Percentiles rank a stretch among this genome's conserved stretches.
Conservation (phyloP, 2,888 invertebrate genomes). For the Gnatocerus cornutus region DNA sequence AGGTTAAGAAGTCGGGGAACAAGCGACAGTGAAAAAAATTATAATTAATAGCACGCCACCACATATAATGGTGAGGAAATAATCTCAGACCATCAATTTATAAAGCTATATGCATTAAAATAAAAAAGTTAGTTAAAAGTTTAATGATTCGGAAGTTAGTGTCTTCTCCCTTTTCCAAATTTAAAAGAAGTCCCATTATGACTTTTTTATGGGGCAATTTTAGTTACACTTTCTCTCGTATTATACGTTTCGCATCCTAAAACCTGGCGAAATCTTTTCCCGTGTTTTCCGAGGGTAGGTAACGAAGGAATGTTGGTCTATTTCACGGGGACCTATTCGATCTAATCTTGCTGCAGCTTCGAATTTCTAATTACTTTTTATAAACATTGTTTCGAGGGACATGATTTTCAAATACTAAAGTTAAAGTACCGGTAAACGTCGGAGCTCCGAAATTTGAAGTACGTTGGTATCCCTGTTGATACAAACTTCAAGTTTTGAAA, state of each 20-base stretch:
- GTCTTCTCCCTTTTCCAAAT: constrained; percentile 32
- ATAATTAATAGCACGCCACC: background rate
- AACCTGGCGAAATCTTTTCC: constrained; percentile 29
- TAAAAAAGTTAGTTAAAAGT: constrained; percentile 41
- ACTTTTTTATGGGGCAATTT: constrained; percentile 37
- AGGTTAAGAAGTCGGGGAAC: constrained; percentile 2
- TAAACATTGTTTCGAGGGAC: background rate
- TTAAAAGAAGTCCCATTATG: constrained; percentile 40
- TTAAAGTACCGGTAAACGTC: too few species aligned
- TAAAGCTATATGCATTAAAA: constrained; percentile 20
- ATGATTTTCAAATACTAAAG: background rate
- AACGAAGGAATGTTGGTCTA: constrained; percentile 1
- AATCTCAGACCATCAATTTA: constrained; percentile 31
- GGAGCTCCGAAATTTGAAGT: too few species aligned
- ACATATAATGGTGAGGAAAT: constrained; percentile 9
- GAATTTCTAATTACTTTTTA: background rate
- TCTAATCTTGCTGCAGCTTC: background rate
- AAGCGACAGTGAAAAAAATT: background rate
- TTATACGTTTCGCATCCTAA: constrained; percentile 21
- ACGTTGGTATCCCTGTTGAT: too few species aligned
- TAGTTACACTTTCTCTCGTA: constrained; percentile 4
- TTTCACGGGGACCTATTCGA: constrained; percentile 3
- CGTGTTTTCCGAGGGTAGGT: constrained; percentile 12
- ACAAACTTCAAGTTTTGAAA: too few species aligned
- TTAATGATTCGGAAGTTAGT: constrained; percentile 40